Evolutionary conservation across 2,888 invertebrate genomes (phyloP).

Genomic region (Podotricha telesiphe): DNA sequence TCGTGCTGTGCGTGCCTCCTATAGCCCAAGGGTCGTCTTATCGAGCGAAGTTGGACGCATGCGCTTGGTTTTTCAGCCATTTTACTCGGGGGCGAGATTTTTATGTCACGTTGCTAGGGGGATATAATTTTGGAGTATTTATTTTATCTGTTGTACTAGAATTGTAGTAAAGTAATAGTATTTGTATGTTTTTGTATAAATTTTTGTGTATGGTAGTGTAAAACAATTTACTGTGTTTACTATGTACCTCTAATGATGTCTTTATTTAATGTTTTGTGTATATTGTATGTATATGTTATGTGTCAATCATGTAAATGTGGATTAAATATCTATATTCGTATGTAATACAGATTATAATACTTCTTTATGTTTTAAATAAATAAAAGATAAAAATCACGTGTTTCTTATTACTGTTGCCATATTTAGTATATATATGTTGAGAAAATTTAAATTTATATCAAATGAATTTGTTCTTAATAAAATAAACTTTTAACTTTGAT

Average conservation of each 20-base stretch:
- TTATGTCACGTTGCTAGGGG: constrained; percentile 28
- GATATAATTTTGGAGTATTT: constrained; percentile 18
- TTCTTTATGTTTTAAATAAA: not conserved
- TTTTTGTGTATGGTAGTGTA: not conserved
- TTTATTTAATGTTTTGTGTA: not conserved
- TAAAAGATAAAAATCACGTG: not conserved
- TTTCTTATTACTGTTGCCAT: constrained; percentile 5
- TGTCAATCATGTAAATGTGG: not conserved
- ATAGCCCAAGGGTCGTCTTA: constrained; percentile 49
- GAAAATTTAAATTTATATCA: not conserved
- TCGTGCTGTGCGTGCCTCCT: constrained; percentile 18
- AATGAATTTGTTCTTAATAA: no score
- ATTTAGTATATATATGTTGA: not conserved
- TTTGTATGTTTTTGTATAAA: not conserved
- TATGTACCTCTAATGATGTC: no score
- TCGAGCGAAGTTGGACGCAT: constrained; percentile 77
- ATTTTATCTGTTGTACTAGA: constrained; percentile 4
- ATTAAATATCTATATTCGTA: not conserved
- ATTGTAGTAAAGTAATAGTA: not conserved
- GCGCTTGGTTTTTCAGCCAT: constrained; percentile 52
- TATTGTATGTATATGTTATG: not conserved
- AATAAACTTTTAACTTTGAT: not conserved
- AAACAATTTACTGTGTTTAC: no score
- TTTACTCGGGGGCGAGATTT: constrained; percentile 24
- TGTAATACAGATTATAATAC: constrained; percentile 2